Conservation (phyloP, 2,888 invertebrate genomes). For the Plagodis dolabraria region DNA sequence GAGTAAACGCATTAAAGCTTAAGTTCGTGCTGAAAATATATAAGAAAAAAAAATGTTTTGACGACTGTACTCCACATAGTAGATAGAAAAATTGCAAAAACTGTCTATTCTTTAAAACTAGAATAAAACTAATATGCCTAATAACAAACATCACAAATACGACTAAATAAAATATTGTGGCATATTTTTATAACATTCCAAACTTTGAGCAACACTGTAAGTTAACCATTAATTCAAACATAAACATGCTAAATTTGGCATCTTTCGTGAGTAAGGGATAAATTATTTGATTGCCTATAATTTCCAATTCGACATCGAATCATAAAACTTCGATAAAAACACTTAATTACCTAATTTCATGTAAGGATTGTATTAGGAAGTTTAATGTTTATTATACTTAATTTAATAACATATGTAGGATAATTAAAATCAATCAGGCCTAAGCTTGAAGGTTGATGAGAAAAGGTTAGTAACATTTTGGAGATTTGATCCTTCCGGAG, state of each 20-base stretch:
- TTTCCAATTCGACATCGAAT: slow-evolving; percentile 23
- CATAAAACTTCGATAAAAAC: slow-evolving; percentile 8
- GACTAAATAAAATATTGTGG: too few relatives aligned
- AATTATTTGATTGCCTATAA: slow-evolving; percentile 27
- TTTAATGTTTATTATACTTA: not conserved
- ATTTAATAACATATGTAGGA: not conserved
- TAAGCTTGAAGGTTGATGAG: too few relatives aligned
- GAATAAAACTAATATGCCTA: too few relatives aligned
- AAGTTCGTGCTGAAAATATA: too few relatives aligned
- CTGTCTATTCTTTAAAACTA: too few relatives aligned
- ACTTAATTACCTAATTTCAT: not conserved
- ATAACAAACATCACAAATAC: too few relatives aligned
- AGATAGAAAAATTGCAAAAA: too few relatives aligned
- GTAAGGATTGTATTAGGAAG: slow-evolving; percentile 2
- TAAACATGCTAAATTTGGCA: slow-evolving; percentile 37
- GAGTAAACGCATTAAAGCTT: too few relatives aligned
- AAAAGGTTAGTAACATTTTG: too few relatives aligned
- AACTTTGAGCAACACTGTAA: slow-evolving; percentile 32
- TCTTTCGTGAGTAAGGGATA: slow-evolving; percentile 24
- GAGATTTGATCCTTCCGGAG: too few relatives aligned
- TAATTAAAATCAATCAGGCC: not conserved
- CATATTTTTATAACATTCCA: slow-evolving; percentile 3
- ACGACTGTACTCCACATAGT: too few relatives aligned
- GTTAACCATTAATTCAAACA: slow-evolving; percentile 30
- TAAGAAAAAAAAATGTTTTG: too few relatives aligned